These are phyloP conservation scores for Flabesymbios commensalis DNA, from an alignment of 2,888 invertebrate species.

Conservation along the genomic window DNA sequence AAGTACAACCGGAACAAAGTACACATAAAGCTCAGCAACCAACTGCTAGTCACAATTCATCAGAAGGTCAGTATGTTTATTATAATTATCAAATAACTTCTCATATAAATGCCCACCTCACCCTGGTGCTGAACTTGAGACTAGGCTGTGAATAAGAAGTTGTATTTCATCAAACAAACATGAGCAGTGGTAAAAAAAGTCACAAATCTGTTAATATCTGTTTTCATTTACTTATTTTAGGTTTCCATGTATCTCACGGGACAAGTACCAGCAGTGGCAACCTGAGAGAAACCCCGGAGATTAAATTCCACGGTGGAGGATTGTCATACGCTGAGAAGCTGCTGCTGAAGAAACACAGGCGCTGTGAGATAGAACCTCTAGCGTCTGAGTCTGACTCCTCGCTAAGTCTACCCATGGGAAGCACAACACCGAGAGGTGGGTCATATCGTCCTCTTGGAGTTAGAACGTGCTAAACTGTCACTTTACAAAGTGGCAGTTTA, in stretches of 20 bases:
- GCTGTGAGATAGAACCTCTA: conserved; percentile 41
- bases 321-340: conserved; percentile 55
- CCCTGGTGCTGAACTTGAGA: conserved; percentile 34
- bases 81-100: no score
- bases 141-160: not conserved
- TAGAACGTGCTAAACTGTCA: no score
- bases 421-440: no score
- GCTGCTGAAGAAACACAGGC: conserved; percentile 54
- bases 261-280: conserved; percentile 42
- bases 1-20: not conserved
- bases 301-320: conserved; percentile 44
- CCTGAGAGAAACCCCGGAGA: conserved; percentile 38
- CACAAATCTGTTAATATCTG: not conserved
- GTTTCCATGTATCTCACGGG: conserved; percentile 41
- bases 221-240: conserved; percentile 25
- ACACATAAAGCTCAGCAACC: not conserved
- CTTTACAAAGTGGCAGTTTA: no score
- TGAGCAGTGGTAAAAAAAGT: no score
- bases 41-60: not conserved
- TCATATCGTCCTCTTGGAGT: no score
- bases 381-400: no score
- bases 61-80: no score
- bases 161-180: no score
- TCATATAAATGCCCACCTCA: not conserved
- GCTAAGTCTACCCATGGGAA: no score